These are phyloP conservation scores for Coleophora deauratella DNA, from an alignment of 2,888 invertebrate species.

Conservation along the genomic window DNA sequence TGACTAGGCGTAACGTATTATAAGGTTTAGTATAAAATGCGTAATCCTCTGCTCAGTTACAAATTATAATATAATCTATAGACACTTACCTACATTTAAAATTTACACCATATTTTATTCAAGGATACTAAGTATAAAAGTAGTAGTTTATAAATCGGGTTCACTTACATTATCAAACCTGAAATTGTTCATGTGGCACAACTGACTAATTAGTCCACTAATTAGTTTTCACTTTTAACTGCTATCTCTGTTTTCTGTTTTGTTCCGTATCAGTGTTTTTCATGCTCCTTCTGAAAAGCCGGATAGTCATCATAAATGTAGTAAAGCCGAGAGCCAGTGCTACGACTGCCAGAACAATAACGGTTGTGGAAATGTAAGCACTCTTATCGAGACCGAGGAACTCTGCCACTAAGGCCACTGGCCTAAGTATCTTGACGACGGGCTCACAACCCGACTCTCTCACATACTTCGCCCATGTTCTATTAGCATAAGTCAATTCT, in stretches of 20 bases:
- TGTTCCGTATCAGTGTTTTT: slow-evolving; percentile 37
- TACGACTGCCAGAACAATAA: slow-evolving; percentile 44
- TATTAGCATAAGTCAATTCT: slow-evolving; percentile 72
- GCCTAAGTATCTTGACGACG: slow-evolving; percentile 62
- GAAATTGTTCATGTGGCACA: slow-evolving; percentile 10
- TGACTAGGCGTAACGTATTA: slow-evolving; percentile 4
- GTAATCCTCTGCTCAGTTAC: too few relatives aligned
- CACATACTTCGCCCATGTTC: slow-evolving; percentile 83
- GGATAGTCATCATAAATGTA: slow-evolving; percentile 51
- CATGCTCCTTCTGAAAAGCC: slow-evolving; percentile 37
- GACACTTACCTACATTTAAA: too few relatives aligned
- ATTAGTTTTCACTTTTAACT: slow-evolving; percentile 15
- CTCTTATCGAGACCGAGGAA: slow-evolving; percentile 25
- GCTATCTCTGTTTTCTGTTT: slow-evolving; percentile 51
- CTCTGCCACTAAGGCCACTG: slow-evolving; percentile 49
- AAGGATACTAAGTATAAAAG: too few relatives aligned
- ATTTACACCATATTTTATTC: too few relatives aligned
- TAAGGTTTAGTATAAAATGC: not conserved
- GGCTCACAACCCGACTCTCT: slow-evolving; percentile 78
- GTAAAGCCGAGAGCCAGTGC: slow-evolving; percentile 40
- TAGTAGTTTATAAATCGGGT: too few relatives aligned
- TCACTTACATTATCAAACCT: too few relatives aligned
- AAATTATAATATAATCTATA: too few relatives aligned
- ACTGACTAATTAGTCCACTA: slow-evolving; percentile 12
- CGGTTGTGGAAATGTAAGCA: slow-evolving; percentile 33